Evolutionary conservation across 2,888 invertebrate species (phyloP).

Genomic region (Agrotis puta): DNA sequence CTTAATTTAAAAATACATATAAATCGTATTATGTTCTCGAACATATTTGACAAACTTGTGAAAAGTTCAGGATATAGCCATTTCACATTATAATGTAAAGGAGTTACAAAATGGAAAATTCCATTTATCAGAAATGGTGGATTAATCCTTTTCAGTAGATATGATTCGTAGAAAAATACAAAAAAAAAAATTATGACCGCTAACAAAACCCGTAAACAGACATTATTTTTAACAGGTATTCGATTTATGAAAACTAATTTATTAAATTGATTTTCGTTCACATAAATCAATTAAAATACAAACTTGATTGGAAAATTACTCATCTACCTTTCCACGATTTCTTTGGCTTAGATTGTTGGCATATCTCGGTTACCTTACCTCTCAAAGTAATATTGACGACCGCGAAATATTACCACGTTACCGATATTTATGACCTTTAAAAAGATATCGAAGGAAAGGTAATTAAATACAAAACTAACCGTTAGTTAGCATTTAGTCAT

Average conservation of each 20-base stretch:
- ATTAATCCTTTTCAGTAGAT: too few species aligned
- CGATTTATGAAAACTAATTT: neutral
- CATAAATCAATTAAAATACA: neutral
- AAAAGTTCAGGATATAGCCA: too few species aligned
- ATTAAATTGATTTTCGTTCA: neutral
- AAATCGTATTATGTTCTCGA: too few species aligned
- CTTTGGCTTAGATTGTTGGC: neutral
- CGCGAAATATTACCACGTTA: conserved; percentile 10
- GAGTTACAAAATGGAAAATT: too few species aligned
- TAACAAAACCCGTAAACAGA: too few species aligned
- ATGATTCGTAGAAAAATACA: too few species aligned
- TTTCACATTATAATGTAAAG: too few species aligned
- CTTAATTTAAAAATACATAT: too few species aligned
- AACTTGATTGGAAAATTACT: conserved; percentile 22
- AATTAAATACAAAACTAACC: conserved; percentile 31
- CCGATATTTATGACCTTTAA: conserved; percentile 30
- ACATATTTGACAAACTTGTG: too few species aligned
- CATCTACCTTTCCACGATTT: neutral
- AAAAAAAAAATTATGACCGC: too few species aligned
- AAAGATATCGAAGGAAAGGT: conserved; percentile 26
- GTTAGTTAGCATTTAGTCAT: conserved; percentile 26
- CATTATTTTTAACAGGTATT: too few species aligned
- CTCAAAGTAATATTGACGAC: conserved; percentile 42
- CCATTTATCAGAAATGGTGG: too few species aligned
- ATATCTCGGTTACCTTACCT: conserved; percentile 28